Base-by-base conservation (phyloP, 2,888 invertebrate genomes). In the Eupeodes luniger region DNA sequence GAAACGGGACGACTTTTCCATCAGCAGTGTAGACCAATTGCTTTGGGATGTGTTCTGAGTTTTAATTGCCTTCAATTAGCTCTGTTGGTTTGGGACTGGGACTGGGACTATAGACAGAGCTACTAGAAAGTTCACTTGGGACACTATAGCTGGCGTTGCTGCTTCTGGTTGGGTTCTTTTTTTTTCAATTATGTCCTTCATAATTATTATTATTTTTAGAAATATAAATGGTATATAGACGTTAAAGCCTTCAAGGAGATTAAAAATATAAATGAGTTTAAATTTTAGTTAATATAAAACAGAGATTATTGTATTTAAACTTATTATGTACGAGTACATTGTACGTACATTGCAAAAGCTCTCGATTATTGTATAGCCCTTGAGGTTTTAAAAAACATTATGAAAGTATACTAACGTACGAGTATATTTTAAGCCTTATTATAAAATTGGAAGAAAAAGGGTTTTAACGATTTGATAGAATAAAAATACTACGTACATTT, bases 61-160 rank as follows among this genome's bases (percentile, higher is more conserved):
- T 85, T 76, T 82, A 85, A 85, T 85, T 85, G 80, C 75, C 61
- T 76, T 75, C 70, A 85, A 85, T 85, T 85, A 80, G 70, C 47
- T 72, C 47, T 59, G 72, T 59, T 72, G 47, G 10, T 12, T 19
- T 70, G 27, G 27, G 27, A 27, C 40, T 70, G 27, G 27, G 27
- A 27, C 40, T 70, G 70, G 70, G 59, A 49, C 12, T 57, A 47
- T 16, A 16, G 5, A 16, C 19, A 11, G 16, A 12, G 9, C 16
- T 10, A 7, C 5, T 40, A 55, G 19, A 72, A 59, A 40, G 72
- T 27, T 47, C 72, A 72, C 47, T 59, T 34, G 72, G 72, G 59
- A 66, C 49, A 27, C 5, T 57, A 19, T 10, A 40, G n/a, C 40
- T 40, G 40, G 47, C 11, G 34, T 9, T 14, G 57, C 11, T 59